Evolutionary conservation across 92 coral and sea anemone species (phyloP).

Genomic region (Porites divaricata): DNA sequence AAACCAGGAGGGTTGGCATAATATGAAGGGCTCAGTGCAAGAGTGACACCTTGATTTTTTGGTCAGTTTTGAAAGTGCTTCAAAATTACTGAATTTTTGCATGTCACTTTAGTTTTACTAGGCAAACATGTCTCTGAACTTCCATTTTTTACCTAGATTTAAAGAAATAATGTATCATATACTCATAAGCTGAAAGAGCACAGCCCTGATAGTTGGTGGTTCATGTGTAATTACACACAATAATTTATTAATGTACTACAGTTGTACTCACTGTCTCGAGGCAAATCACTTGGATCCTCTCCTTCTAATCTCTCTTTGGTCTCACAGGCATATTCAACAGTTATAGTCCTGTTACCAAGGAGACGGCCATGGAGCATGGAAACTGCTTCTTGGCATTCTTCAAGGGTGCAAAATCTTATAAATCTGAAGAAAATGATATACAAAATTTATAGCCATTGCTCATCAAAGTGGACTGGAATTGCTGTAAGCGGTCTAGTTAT

Average conservation of each 20-base stretch:
- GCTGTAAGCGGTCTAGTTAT: not conserved
- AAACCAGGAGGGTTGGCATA: too few relatives aligned
- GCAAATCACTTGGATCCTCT: slow-evolving; percentile 24
- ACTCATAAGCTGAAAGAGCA: too few relatives aligned
- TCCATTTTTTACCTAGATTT: not conserved
- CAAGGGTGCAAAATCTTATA: slow-evolving; percentile 74
- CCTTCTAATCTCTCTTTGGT: slow-evolving; percentile 49
- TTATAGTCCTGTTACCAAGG: slow-evolving; percentile 74
- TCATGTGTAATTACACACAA: not conserved
- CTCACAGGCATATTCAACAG: slow-evolving; percentile 78
- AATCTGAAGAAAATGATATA: slow-evolving; percentile 50
- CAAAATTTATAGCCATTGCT: not conserved
- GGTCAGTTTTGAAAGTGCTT: not conserved
- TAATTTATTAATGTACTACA: not conserved
- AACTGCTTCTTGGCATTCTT: slow-evolving; percentile 85
- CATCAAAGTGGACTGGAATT: not conserved
- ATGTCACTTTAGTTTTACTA: not conserved
- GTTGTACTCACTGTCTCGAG: slow-evolving; percentile 34
- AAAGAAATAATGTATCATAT: not conserved
- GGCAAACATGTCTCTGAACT: not conserved
- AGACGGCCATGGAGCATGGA: slow-evolving; percentile 64
- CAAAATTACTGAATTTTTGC: not conserved
- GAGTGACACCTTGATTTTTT: not conserved
- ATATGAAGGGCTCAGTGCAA: not conserved
- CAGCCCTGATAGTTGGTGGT: too few relatives aligned